These are phyloP conservation scores for Phaenicophaeus curvirostris DNA, from an alignment of 2,797 vertebrate genomes.

Conservation along the genomic window DNA sequence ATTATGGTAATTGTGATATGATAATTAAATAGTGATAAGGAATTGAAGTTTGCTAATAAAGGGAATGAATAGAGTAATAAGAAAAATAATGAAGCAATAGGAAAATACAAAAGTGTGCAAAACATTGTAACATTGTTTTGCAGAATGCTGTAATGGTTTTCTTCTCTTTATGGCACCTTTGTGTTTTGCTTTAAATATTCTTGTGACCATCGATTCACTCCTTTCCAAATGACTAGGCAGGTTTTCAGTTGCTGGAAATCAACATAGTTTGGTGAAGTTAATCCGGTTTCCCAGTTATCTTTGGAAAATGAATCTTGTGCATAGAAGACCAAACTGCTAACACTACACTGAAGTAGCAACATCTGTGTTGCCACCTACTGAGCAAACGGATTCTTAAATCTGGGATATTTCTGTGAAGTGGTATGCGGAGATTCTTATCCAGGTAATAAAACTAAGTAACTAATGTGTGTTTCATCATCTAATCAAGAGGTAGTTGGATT, in stretches of 20 bases:
- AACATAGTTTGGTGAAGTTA: not conserved
- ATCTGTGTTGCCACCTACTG: not conserved
- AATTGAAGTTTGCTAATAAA: slow-evolving; percentile 20
- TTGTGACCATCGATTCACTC: not conserved
- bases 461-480: not conserved
- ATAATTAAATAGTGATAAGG: slow-evolving; percentile 18
- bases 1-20: not conserved
- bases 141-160: not conserved
- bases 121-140: not conserved
- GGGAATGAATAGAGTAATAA: not conserved
- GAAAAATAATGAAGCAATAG: not conserved
- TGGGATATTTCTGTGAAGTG: not conserved
- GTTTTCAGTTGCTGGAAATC: not conserved
- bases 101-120: not conserved
- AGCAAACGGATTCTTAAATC: not conserved
- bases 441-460: not conserved
- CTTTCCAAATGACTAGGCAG: not conserved
- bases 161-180: not conserved
- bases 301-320: not conserved
- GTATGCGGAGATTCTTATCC: not conserved
- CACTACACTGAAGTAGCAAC: not conserved
- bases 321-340: not conserved
- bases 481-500: not conserved
- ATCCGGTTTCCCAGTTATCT: not conserved
- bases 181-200: not conserved